Conservation (phyloP, 1,140 invertebrate species). For the Branchinecta lindahli region DNA sequence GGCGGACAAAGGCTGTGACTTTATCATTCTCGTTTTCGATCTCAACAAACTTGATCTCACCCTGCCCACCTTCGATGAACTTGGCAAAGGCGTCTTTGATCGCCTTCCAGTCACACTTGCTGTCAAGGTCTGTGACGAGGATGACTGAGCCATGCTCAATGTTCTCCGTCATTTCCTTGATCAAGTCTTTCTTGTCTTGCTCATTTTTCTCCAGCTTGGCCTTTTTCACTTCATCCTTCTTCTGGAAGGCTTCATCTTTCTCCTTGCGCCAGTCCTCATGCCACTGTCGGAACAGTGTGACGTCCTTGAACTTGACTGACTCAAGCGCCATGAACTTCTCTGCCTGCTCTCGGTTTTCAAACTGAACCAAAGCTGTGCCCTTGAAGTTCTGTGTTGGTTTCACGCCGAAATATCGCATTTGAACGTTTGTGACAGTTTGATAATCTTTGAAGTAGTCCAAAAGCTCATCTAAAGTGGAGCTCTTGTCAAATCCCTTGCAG, state of each 20-base stretch:
- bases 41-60: neutral
- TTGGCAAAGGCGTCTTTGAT: neutral
- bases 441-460: slow-evolving; percentile 53
- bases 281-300: slow-evolving; percentile 49
- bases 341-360: slow-evolving; percentile 53
- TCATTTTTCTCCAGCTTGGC: neutral
- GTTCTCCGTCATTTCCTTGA: neutral
- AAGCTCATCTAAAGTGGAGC: slow-evolving; percentile 46
- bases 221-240: slow-evolving; percentile 11
- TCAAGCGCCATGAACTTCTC: slow-evolving; percentile 46
- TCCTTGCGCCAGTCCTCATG: slow-evolving; percentile 30
- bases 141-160: neutral
- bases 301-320: slow-evolving; percentile 52
- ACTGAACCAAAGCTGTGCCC: slow-evolving; percentile 76
- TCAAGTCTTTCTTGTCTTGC: neutral
- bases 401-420: slow-evolving; percentile 52
- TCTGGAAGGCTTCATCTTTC: neutral
- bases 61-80: neutral
- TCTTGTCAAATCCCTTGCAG: slow-evolving; percentile 70
- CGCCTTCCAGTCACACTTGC: neutral
- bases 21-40: neutral
- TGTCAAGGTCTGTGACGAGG: neutral
- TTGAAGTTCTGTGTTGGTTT: slow-evolving; percentile 55
- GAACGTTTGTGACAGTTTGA: slow-evolving; percentile 55
- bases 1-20: neutral